Evolutionary conservation across 1,140 invertebrate species (phyloP), one percentile per base, ranked within the genome.

Genomic region (Drosophila kanapiae): DNA sequence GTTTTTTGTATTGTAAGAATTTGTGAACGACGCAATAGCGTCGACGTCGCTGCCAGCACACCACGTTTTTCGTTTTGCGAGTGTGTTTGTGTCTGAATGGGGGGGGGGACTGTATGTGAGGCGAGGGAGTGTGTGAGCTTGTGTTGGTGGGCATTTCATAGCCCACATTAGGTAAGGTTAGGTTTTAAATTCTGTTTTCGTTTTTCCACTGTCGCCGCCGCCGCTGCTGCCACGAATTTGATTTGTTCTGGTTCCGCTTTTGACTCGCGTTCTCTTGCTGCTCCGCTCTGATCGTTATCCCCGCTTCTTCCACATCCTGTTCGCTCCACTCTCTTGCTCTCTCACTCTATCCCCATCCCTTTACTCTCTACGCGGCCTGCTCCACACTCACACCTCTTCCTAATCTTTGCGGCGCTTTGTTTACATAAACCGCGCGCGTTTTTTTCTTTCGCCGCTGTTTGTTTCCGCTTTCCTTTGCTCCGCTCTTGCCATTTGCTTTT

Each of bases 131-230:
- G 14, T 60, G 38, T 69, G 64, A 10, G 47, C n/a, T 13, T 42
- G 49, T 62, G n/a, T 64, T 72, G 65, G 64, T 53, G 70, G 61
- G 56, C 65, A 67, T 71, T 67, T 84, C 75, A 69, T 84, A 84
- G 75, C 74, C 83, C 81, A 90, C 85, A 88, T 88, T 88, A 88
- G 85, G 85, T 88, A 90, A 88, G 85, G 85, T 88, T 88, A 88
- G 85, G 85, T 85, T 88, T 88, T 90, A 65, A 90, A 90, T 90
- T 90, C 70, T 78, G 72, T 87, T 90, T 56, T 78, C 69, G 67
- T 90, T 61, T 78, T 90, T 74, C 63, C 67, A 90, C 69, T 69
- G 78, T 58, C 65, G 51, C 59, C 58, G 59, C 76, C 60, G 67
- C 57, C 63, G 81, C 70, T 80, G 79, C 64, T 74, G 53, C 65